Evolutionary conservation across 2,113 vertebrate genomes (phyloP), one percentile per base, ranked within the genome.

Genomic region (Rana temporaria): DNA sequence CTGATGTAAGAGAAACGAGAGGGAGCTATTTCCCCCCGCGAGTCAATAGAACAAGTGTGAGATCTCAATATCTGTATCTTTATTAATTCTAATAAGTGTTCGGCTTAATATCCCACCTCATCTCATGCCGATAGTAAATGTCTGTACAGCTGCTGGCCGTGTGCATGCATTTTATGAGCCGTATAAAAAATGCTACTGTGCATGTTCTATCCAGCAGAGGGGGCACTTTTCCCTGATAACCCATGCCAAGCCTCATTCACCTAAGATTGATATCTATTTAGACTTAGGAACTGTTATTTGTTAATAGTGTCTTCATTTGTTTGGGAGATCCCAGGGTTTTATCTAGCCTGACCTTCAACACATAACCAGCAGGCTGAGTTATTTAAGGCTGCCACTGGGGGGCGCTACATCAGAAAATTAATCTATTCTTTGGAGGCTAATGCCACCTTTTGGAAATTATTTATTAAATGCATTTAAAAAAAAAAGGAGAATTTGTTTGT

Each of bases 171-270:
- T 48, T 4, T 57, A 24, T n/a, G 18, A 24, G 12, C 0, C 3
- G 7, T 14, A 24, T 48, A 48, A 56, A 56, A 53, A 19, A n/a
- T 18, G 71, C 14, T 30, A n/a, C 14, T 52, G n/a, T 19, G 6
- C 18, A 4, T 4, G 12, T 42, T 4, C 4, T 2, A 6, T 15
- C 78, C 78, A 80, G 32, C 34, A 80, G 78, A 70, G 65, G 78
- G 78, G 56, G 78, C 56, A 80, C 56, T 60, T 52, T 69, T 55
- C 32, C 65, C 78, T 80, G 26, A 78, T 56, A 78, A 78, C 60
- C 60, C 55, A 22, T 20, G 6, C 48, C 63, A 17, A 66, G 22
- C 24, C 75, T 53, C 32, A n/a, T 42, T 65, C 63, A 66, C 52
- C 32, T 60, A 4, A 75, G 30, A 75, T 17, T 75, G 55, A 62